phyloP scores from a whole-genome alignment of 1,140 invertebrate species.

The Drosophila parabipectinata region DNA sequence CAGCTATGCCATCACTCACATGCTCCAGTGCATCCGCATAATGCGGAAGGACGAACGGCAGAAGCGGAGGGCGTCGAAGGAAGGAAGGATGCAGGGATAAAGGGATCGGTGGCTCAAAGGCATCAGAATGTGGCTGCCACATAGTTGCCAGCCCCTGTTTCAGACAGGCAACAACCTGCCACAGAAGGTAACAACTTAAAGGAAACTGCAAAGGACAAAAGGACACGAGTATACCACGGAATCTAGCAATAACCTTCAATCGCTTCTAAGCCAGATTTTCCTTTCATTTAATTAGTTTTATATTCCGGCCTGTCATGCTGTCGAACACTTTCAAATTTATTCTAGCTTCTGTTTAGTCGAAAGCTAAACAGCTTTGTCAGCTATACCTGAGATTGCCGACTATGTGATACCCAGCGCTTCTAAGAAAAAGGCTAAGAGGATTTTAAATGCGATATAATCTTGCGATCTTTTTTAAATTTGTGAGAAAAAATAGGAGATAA shows the following conservation, averaged over 20 bases:
- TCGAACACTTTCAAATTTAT: background rate
- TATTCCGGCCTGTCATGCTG: background rate
- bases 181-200: background rate
- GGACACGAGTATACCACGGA: background rate
- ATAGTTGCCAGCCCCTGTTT: constrained; percentile 9
- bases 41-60: constrained; percentile 4
- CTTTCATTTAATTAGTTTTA: background rate
- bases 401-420: no score
- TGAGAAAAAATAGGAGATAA: no score
- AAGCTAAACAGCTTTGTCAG: background rate
- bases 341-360: background rate
- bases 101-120: constrained; percentile 17
- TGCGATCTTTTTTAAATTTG: no score
- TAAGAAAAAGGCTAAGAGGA: no score
- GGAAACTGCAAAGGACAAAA: background rate
- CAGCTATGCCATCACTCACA: constrained; percentile 29
- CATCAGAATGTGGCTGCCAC: constrained; percentile 26
- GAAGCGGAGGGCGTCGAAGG: background rate
- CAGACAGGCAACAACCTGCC: background rate
- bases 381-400: no score
- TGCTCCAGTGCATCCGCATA: constrained; percentile 28
- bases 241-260: background rate
- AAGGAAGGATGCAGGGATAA: background rate
- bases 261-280: background rate
- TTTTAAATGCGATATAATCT: no score